Evolutionary conservation across 2,888 invertebrate genomes (phyloP), one percentile per base, ranked within the genome.

Genomic region (Lingula anatina): DNA sequence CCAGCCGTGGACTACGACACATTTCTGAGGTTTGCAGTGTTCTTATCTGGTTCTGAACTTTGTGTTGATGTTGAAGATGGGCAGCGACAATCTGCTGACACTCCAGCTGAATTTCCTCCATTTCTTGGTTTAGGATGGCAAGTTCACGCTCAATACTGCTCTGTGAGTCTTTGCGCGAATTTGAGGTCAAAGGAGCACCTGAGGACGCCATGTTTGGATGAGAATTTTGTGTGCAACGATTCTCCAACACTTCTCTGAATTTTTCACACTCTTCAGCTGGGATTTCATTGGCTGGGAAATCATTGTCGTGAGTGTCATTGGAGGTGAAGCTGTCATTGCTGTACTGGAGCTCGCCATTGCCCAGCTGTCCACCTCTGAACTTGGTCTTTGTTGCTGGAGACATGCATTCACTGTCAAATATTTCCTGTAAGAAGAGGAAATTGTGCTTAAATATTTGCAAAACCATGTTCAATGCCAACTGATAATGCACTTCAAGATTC

Each of bases 81-180:
- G 70, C 68, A 46, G 75, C 68, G 46, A 78, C 73, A 51, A 79
- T 67, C 48, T 77, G 70, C 53, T 79, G 76, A 65, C 82, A 82
- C 54, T 82, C 79, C 51, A 82, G 62, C 55, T 82, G 81, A 53
- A 84, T 83, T 50, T 79, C 81, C 62, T 83, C 81, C 81, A 84
- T 83, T 61, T 84, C 81, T 54, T 78, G 73, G 60, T 83, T 81
- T 44, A 84, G 71, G 59, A 80, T 74, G 24, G 80, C 79, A 53
- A 84, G 78, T 68, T 83, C 83, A 44, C 79, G 73, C 61, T 81
- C 82, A 26, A 82, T 61, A 62, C 69, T 73, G 51, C 66, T 66
- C 46, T 68, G 69, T 20, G 72, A 71, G 53, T 66, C 62, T 49
- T 62, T 68, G 48, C 64, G 56, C n/a, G n/a, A n/a, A n/a, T n/a